A percentile compares a stretch with the other conserved stretches of the same genome.
phyloP scores from a whole-genome alignment of 2,888 invertebrate genomes.

The Dynastes grantii region DNA sequence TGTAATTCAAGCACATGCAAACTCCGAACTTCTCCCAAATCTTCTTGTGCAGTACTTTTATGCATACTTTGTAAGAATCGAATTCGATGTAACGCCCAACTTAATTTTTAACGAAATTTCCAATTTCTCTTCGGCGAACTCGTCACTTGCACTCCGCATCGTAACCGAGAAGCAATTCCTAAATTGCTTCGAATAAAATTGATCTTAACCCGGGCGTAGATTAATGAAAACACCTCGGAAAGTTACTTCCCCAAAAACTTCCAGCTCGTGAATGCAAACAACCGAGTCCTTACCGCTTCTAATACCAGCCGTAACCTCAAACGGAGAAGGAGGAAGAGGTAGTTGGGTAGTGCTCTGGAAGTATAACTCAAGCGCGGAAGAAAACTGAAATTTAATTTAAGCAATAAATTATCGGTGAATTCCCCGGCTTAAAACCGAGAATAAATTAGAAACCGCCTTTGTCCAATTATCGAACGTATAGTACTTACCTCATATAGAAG shows the following conservation, averaged over 20 bases:
- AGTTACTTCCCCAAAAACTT: conserved; percentile 25
- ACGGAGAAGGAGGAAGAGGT: not conserved
- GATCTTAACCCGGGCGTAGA: conserved; percentile 40
- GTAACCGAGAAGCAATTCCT: not conserved
- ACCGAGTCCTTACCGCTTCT: conserved; percentile 17
- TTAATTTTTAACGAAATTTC: conserved; percentile 21
- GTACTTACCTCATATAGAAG: conserved; percentile 5
- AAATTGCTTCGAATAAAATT: conserved; percentile 36
- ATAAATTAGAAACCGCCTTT: conserved; percentile 32
- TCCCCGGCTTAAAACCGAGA: conserved; percentile 25
- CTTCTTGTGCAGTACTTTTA: not conserved
- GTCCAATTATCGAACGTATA: conserved; percentile 31
- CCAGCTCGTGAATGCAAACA: conserved; percentile 16
- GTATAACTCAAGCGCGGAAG: conserved; percentile 27
- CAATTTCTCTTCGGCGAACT: not conserved
- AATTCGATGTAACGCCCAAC: not conserved
- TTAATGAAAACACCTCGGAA: conserved; percentile 39
- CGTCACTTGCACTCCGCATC: not conserved
- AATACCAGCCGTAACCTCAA: not conserved
- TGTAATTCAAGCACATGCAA: not conserved
- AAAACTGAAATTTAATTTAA: conserved; percentile 43
- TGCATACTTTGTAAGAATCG: not conserved
- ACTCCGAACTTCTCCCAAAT: not conserved
- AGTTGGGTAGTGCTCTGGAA: conserved; percentile 7
- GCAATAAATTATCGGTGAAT: conserved; percentile 37